Base-by-base conservation (phyloP, 1,140 invertebrate genomes). In the Manduca sexta region DNA sequence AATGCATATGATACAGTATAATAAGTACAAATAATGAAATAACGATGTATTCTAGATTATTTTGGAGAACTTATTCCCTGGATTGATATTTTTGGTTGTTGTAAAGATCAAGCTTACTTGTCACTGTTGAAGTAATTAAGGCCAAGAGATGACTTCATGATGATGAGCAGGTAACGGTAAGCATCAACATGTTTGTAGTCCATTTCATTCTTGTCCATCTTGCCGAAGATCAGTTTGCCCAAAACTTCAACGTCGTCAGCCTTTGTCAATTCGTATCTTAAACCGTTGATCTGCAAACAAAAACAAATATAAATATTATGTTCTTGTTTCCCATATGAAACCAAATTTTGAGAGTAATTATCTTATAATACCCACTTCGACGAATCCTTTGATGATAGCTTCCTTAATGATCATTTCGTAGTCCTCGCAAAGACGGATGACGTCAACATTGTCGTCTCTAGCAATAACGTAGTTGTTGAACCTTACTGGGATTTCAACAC, bases 331-430 rank as follows among this genome's bases (percentile, higher is more conserved):
- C 8, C 21, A 8, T 26, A 26, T 26, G 4, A 26, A 0, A 26
- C 21, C n/a, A n/a, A n/a, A n/a, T n/a, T 26, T 2, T 26, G 8
- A 5, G 8, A 26, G 8, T 35, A 46, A 21, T 44, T 34, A 10
- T 37, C 29, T 11, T 8, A 44, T 39, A 11, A 38, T 57, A 60
- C 74, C 52, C 64, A 83, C 82, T 42, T 85, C 85, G 65, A 92
- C 86, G 59, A 85, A 89, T 48, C 92, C 92, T 47, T 86, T 78
- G 4, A 91, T 88, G 41, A 93, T 92, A 51, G 90, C 89, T 37
- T 91, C 87, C 26, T 88, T 81, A 39, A 93, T 88, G 56, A 92
- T 89, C 35, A 74, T 79, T 53, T 91, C 89, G 52, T 90, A 87
- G 31, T 85, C 68, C 29, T 86, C 74, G 37, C 90, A 85, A 17